A percentile compares a stretch with the other conserved stretches of the same genome.
Conservation (phyloP, 2,888 invertebrate species). For the Portevinia maculata region DNA sequence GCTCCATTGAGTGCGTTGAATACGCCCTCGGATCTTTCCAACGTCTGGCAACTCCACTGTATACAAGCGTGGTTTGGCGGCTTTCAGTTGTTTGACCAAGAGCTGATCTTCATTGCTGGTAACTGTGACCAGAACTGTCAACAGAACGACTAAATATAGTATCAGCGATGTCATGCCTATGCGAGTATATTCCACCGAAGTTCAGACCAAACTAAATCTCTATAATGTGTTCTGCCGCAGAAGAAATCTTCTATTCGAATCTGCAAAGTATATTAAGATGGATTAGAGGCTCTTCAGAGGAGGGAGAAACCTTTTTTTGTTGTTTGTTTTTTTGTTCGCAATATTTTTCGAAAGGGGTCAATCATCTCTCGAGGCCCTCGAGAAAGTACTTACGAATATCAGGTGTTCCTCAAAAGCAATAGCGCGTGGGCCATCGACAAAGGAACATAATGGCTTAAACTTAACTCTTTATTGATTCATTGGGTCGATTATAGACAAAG, state of each 20-base stretch:
- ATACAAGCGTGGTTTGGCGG: neutral
- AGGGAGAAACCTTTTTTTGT: neutral
- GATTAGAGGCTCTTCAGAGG: neutral
- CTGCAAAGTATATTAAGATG: neutral
- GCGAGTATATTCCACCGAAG: slow-evolving; percentile 16
- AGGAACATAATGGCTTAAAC: no score
- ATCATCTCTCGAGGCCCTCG: neutral
- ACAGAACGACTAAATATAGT: slow-evolving; percentile 8
- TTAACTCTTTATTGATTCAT: no score
- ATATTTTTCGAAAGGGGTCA: neutral
- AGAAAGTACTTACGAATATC: neutral
- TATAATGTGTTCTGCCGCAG: neutral
- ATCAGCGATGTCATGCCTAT: slow-evolving; percentile 33
- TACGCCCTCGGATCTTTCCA: slow-evolving; percentile 79
- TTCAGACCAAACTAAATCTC: slow-evolving; percentile 25
- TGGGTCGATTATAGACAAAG: no score
- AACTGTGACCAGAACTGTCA: slow-evolving; percentile 5
- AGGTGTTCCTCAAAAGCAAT: no score
- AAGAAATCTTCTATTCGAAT: slow-evolving; percentile 26
- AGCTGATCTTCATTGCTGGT: neutral
- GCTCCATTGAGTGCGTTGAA: slow-evolving; percentile 78
- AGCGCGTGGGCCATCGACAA: no score
- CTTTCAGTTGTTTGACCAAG: neutral
- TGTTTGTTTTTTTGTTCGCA: neutral
- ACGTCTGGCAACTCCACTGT: slow-evolving; percentile 76